Percentiles rank a stretch among this genome's conserved stretches.
Conservation (phyloP, 2,797 vertebrate species). For the Gambusia yucatana region DNA sequence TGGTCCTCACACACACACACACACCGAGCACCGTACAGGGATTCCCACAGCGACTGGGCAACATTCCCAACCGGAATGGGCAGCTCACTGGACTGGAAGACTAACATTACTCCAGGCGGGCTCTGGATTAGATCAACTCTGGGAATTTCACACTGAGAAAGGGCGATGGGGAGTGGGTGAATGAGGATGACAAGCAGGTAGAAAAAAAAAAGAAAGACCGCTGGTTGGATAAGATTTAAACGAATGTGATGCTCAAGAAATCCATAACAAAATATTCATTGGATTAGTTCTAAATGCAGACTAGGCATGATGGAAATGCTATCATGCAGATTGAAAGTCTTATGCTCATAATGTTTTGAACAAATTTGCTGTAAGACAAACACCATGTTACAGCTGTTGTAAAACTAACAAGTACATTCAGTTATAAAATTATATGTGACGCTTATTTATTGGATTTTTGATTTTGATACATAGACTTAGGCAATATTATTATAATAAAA, state of each 20-base stretch:
- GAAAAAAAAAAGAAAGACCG: conserved; percentile 14
- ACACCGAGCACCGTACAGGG: conserved; percentile 62
- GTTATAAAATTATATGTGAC: not conserved
- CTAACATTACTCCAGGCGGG: conserved; percentile 84
- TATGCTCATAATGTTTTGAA: not conserved
- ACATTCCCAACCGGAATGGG: conserved; percentile 81
- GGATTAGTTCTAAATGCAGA: conserved; percentile 45
- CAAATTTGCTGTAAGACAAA: not conserved
- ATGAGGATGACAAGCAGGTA: conserved; percentile 55
- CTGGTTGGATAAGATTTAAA: conserved; percentile 20
- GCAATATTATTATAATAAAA: not conserved
- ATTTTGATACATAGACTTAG: not conserved
- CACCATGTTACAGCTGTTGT: not conserved
- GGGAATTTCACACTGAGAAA: conserved; percentile 71
- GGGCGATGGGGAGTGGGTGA: conserved; percentile 55
- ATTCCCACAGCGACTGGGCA: conserved; percentile 80
- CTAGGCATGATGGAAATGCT: not conserved
- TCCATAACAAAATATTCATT: conserved; percentile 1
- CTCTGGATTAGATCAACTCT: conserved; percentile 81
- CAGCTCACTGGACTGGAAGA: conserved; percentile 84
- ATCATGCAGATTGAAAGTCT: too few species aligned
- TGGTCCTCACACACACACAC: conserved; percentile 15
- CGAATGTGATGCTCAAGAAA: conserved; percentile 20
- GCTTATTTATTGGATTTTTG: not conserved
- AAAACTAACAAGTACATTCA: not conserved